Conservation (phyloP, 1,140 invertebrate genomes). For the Pissodes strobi region DNA sequence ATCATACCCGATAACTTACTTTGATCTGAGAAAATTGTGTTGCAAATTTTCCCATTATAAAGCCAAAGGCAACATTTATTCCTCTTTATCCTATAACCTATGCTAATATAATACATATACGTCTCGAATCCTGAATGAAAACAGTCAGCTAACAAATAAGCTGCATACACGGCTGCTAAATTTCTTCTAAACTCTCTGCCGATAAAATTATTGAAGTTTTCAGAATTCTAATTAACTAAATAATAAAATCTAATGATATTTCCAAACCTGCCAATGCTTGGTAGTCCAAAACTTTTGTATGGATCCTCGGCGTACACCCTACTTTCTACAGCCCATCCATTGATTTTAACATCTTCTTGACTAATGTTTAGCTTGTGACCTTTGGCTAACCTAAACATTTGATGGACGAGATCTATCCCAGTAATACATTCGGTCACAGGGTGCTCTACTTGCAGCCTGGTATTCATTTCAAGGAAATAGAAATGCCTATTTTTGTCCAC, state of each 20-base stretch:
- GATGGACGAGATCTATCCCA: slow-evolving; percentile 68
- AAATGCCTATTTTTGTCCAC: slow-evolving; percentile 71
- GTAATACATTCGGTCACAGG: slow-evolving; percentile 75
- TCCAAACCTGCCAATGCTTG: slow-evolving; percentile 59
- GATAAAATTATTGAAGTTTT: too few species aligned
- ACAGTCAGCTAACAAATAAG: too few species aligned
- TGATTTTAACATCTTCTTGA: slow-evolving; percentile 58
- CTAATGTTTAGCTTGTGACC: slow-evolving; percentile 38
- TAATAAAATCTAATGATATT: slow-evolving; percentile 36
- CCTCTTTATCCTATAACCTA: too few species aligned
- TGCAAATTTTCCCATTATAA: too few species aligned
- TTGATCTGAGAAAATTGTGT: too few species aligned
- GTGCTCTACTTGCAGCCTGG: slow-evolving; percentile 76
- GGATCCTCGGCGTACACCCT: slow-evolving; percentile 67
- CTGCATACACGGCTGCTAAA: too few species aligned
- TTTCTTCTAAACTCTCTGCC: too few species aligned
- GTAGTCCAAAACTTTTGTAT: slow-evolving; percentile 72
- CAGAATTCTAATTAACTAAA: too few species aligned
- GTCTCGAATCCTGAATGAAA: too few species aligned
- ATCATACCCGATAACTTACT: too few species aligned
- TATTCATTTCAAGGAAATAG: slow-evolving; percentile 82
- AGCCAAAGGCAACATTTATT: too few species aligned
- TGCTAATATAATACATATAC: too few species aligned
- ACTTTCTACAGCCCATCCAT: slow-evolving; percentile 66
- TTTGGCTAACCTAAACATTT: slow-evolving; percentile 46